Evolutionary conservation across 2,113 vertebrate species (phyloP).

Genomic region (Apus apus): DNA sequence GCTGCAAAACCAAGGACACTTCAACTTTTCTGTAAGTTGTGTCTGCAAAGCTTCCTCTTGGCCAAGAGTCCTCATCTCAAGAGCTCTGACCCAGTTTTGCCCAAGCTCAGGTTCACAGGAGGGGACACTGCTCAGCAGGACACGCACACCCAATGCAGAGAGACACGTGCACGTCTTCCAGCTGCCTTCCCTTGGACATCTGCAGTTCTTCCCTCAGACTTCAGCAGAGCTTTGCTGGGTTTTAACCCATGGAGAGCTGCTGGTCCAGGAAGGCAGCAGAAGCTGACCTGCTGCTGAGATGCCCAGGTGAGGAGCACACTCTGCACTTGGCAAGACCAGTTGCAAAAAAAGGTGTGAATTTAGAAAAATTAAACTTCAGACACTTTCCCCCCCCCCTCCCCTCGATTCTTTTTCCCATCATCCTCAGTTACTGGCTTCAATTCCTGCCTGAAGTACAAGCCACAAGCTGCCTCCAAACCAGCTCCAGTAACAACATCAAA

Average conservation of each 20-base stretch:
- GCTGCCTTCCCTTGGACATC: background rate
- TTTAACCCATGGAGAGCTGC: background rate
- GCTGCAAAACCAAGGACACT: background rate
- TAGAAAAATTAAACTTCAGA: background rate
- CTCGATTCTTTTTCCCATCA: background rate
- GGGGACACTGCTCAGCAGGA: background rate
- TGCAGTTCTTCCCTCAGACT: background rate
- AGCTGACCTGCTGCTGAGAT: fast-evolving
- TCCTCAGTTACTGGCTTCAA: background rate
- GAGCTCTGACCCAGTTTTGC: background rate
- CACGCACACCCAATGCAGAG: fast-evolving
- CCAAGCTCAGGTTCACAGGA: fast-evolving
- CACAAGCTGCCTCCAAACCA: background rate
- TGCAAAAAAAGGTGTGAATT: background rate
- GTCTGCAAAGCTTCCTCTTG: background rate
- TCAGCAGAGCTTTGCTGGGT: background rate
- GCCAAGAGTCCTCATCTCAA: fast-evolving
- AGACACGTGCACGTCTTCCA: background rate
- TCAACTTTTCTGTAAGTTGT: background rate
- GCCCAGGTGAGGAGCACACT: fast-evolving
- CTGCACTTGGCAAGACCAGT: fast-evolving
- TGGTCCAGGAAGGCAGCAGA: background rate
- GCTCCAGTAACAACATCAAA: slow-evolving; percentile 48
- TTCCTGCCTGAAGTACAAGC: slow-evolving; percentile 37
- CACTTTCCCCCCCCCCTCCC: background rate